These are phyloP conservation scores for Anniella stebbinsi DNA, from an alignment of 2,797 vertebrate species.

Conservation along the genomic window DNA sequence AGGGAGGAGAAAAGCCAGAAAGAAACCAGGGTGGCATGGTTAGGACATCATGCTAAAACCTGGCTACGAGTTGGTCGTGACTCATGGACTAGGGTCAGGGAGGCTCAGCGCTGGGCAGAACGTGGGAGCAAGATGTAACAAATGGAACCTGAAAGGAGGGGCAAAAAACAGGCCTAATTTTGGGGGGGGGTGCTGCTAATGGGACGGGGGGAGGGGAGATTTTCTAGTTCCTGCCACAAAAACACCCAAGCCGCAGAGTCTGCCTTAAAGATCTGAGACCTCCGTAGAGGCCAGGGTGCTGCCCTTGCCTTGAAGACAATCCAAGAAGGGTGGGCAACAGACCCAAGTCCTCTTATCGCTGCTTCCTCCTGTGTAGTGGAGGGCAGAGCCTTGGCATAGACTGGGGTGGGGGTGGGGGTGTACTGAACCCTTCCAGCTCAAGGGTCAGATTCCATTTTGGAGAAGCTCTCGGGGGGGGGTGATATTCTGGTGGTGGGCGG, in stretches of 20 bases:
- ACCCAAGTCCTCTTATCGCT: too few species aligned
- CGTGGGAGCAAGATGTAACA: not conserved
- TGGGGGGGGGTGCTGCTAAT: not conserved
- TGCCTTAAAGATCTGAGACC: not conserved
- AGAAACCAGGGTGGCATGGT: not conserved
- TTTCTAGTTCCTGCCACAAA: not conserved
- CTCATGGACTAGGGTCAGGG: not conserved
- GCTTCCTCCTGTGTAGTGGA: fast-evolving
- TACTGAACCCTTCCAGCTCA: too few species aligned
- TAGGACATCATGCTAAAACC: not conserved
- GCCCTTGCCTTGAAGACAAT: not conserved
- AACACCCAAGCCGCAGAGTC: not conserved
- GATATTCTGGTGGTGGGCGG: too few species aligned
- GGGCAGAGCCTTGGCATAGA: not conserved
- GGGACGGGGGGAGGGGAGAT: not conserved
- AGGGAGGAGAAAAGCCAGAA: not conserved
- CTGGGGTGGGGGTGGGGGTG: too few species aligned
- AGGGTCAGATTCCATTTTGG: too few species aligned
- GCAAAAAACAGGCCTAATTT: not conserved
- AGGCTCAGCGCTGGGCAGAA: not conserved
- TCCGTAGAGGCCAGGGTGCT: not conserved
- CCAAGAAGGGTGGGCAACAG: not conserved
- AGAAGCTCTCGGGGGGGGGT: too few species aligned
- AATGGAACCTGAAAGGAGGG: not conserved
- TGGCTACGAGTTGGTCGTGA: not conserved